Base-by-base conservation (phyloP, 1,140 invertebrate species). In the Drosophila arizonae region DNA sequence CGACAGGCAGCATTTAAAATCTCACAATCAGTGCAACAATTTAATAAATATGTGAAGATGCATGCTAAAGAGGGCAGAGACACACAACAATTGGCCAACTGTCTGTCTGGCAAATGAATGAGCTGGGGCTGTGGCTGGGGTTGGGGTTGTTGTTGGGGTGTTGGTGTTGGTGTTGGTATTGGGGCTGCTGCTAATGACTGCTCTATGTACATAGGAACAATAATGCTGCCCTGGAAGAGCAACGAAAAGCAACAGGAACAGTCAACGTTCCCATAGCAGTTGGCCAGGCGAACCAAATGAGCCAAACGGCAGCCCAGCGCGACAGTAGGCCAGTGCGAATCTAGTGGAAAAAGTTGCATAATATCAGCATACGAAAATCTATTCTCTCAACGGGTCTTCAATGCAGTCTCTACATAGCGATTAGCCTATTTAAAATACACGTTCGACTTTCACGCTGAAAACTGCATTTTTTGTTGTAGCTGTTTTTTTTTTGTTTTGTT, bases 141-240 rank as follows among this genome's bases (percentile, higher is more conserved):
- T 24, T 24, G 21, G 21, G 1, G 21, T 24, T 24, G 21, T 0
- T 1, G 21, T 24, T 24, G 21, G 21, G 1, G 21, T 24, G 21
- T 24, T 24, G 21, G 21, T 24, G 21, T 3, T 24, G 21, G 21
- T 24, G 21, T 3, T 24, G 21, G 21, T 24, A 24, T 24, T 24
- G 21, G 21, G 61, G 56, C 48, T 57, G 62, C 71, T 82, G 82
- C 55, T 71, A 73, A 74, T 82, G 82, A 86, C 82, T 82, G 79
- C 76, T 87, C 79, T 77, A 73, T 86, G 79, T 76, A 79, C 68
- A 82, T 78, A 86, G 81, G 76, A 87, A 88, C 82, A 88, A 82
- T 79, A 79, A 87, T 79, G 84, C 79, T 87, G 82, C 68, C 30
- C 48, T 26, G 39, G 17, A 11, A 61, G 21, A 13, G 9, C 33